Conservation (phyloP, 2,888 invertebrate species). For the Theretra japonica region DNA sequence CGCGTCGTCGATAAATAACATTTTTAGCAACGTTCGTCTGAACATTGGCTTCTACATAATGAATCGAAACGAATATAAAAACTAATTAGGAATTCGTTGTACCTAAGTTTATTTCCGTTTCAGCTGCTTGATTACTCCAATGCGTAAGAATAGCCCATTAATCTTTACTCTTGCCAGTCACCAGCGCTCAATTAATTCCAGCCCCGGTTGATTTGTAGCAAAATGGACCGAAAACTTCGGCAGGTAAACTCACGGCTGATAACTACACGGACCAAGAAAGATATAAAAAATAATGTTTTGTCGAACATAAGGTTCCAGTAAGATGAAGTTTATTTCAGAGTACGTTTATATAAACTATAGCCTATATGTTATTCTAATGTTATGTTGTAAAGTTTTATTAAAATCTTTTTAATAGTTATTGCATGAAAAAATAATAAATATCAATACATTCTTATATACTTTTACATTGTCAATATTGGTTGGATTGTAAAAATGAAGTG, state of each 20-base stretch:
- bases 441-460: no score
- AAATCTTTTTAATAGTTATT: no score
- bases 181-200: slow-evolving; percentile 71
- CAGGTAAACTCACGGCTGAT: neutral
- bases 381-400: no score
- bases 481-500: no score
- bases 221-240: slow-evolving; percentile 27
- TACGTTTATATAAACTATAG: no score
- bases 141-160: slow-evolving; percentile 52
- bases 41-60: neutral
- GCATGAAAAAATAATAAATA: no score
- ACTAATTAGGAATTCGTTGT: slow-evolving; percentile 28
- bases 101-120: slow-evolving; percentile 8
- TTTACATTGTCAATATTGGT: no score
- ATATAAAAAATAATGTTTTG: neutral
- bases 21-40: neutral
- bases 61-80: slow-evolving; percentile 10
- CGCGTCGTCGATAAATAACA: neutral
- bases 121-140: slow-evolving; percentile 28
- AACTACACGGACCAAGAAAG: neutral
- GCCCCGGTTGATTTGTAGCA: slow-evolving; percentile 37
- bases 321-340: no score
- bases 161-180: slow-evolving; percentile 69
- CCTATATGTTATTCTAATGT: no score
- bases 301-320: no score